phyloP scores from a whole-genome alignment of 1,140 invertebrate species.

The Chlorops oryzae region DNA sequence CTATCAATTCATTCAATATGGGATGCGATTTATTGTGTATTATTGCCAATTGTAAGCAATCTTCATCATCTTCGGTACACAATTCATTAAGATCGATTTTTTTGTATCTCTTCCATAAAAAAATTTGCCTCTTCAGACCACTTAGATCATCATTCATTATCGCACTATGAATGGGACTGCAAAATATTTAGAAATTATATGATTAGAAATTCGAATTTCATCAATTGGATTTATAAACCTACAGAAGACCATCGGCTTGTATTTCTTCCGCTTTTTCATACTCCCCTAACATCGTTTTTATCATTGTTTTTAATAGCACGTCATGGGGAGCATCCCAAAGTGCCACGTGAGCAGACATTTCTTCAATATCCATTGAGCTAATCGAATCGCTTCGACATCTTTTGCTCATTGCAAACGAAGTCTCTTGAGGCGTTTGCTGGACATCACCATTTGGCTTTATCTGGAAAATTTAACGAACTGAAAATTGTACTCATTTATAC shows the following conservation, averaged over 20 bases:
- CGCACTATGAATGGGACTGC: conserved; percentile 34
- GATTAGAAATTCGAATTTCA: background rate
- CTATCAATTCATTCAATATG: conserved; percentile 24
- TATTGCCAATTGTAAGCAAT: conserved; percentile 33
- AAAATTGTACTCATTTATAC: background rate
- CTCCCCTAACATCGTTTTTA: too few species aligned
- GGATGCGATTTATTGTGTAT: conserved; percentile 20
- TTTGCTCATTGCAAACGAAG: too few species aligned
- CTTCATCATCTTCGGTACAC: conserved; percentile 29
- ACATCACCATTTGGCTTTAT: background rate
- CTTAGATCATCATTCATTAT: conserved; percentile 21
- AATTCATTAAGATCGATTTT: conserved; percentile 26
- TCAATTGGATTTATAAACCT: background rate
- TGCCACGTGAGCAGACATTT: too few species aligned
- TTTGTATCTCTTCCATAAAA: conserved; percentile 20
- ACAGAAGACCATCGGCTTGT: background rate
- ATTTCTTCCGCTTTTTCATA: conserved; percentile 1
- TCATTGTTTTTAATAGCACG: too few species aligned
- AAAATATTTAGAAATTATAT: background rate
- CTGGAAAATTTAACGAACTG: background rate
- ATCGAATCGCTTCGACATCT: too few species aligned
- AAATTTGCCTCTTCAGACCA: conserved; percentile 22
- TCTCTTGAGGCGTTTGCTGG: background rate
- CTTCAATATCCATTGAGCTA: too few species aligned
- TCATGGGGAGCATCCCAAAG: too few species aligned